A percentile compares a stretch with the other conserved stretches of the same genome.
Evolutionary conservation across 2,113 vertebrate species (phyloP).

Genomic region (Halcyon malimbica): DNA sequence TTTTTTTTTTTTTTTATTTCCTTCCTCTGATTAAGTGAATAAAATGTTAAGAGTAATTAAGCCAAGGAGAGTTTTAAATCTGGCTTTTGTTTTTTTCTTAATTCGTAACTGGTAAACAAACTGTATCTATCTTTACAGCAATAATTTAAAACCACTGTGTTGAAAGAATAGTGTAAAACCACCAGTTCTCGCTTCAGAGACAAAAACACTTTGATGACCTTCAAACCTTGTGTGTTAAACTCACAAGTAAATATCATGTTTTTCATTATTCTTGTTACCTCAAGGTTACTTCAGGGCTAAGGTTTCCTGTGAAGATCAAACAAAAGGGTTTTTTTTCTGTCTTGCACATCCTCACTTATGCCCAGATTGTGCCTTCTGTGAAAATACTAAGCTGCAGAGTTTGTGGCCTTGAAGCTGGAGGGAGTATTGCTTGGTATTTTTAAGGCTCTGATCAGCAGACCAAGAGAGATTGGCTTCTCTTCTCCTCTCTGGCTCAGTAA

Average conservation of each 20-base stretch:
- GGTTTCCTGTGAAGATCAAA: conserved; percentile 48
- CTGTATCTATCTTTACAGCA: not conserved
- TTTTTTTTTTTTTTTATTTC: not conserved
- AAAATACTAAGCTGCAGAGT: not conserved
- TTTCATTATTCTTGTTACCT: conserved; percentile 54
- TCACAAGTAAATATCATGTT: conserved; percentile 31
- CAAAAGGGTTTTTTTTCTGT: not conserved
- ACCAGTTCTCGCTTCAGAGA: conserved; percentile 39
- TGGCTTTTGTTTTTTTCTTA: not conserved
- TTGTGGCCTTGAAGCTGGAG: conserved; percentile 38
- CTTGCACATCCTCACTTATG: not conserved
- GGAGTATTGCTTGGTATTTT: conserved; percentile 25
- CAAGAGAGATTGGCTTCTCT: not conserved
- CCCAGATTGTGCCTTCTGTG: conserved; percentile 24
- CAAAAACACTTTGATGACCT: conserved; percentile 54
- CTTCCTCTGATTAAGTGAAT: conserved; percentile 59
- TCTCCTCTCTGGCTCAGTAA: conserved; percentile 6
- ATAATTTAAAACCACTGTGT: not conserved
- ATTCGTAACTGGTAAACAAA: conserved; percentile 52
- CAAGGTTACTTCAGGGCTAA: conserved; percentile 38
- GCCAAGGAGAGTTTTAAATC: conserved; percentile 37
- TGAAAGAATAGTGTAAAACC: conserved; percentile 28
- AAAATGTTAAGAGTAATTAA: conserved; percentile 64
- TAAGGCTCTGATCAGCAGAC: conserved; percentile 53
- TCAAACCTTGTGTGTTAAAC: conserved; percentile 35